Conservation (phyloP, 2,797 vertebrate genomes). For the Octomys mimax region DNA sequence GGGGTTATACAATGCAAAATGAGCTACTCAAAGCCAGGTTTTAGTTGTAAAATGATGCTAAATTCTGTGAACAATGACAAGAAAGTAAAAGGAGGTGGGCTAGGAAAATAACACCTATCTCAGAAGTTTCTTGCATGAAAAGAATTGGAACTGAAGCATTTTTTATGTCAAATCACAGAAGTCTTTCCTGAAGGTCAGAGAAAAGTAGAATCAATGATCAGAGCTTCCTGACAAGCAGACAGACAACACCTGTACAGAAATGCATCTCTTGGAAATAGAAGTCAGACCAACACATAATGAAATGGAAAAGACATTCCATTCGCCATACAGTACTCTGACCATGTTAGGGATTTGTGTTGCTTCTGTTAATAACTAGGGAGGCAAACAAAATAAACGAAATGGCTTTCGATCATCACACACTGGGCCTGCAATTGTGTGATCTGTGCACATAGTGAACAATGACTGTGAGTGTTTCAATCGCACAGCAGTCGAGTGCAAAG, state of each 20-base stretch:
- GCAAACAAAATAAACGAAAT: background rate
- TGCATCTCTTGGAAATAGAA: background rate
- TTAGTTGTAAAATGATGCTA: background rate
- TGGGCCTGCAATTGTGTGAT: background rate
- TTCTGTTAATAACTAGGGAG: background rate
- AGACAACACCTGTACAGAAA: background rate
- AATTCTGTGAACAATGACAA: background rate
- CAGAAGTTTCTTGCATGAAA: background rate
- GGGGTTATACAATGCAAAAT: background rate
- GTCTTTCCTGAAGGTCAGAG: background rate
- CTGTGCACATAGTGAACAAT: background rate
- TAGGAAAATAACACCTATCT: background rate
- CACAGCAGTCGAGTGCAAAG: background rate
- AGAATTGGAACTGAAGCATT: background rate
- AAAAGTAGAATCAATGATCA: background rate
- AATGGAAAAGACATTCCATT: background rate
- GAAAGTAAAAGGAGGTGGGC: background rate
- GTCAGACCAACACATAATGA: background rate
- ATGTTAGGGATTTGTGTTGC: background rate
- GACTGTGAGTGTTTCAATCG: background rate
- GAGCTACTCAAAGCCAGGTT: background rate
- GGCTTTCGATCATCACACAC: background rate
- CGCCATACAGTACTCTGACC: background rate
- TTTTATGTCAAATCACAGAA: background rate
- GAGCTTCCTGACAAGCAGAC: background rate